Evolutionary conservation across 2,797 vertebrate genomes (phyloP), one percentile per base, ranked within the genome.

Genomic region (Enteromius radiatus): DNA sequence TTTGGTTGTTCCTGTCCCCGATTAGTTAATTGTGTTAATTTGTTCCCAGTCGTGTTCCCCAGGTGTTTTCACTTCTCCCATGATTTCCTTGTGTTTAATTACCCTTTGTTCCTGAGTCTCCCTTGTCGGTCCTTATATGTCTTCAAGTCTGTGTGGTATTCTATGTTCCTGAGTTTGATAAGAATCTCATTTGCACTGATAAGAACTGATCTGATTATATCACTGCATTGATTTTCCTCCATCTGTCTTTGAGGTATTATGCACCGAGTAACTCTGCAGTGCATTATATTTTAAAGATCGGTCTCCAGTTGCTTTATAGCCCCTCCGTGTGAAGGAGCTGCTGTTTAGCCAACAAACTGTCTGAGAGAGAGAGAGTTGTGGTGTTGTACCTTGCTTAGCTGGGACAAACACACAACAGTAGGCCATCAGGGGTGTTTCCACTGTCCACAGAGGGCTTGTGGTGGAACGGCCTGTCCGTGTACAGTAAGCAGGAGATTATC

Each of bases 401-500:
- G 11, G 43, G 78, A 75, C 63, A 56, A 69, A 54, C 64, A 17
- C 47, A 74, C 67, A 61, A 47, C 45, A 61, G 45, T 23, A 80
- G 28, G 47, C 36, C 3, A 4, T 59, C n/a, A 31, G 47, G 54
- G 26, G 12, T 80, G 68, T 84, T 28, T 79, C 21, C 80, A 36
- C 64, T 69, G 65, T 84, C 63, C 75, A 76, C 81, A 77, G 45
- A 80, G 76, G 67, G 61, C 68, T 43, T 45, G 61, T 33, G 41
- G 80, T 79, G 76, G 71, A 38, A 47, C 49, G 73, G 77, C 47
- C 86, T 54, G 86, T 91, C 80, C 84, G 82, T 90, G 87, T 92
- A 90, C 84, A 92, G 91, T 88, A 91, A 92, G 87, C 90, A 85
- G 74, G 81, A 91, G 92, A 92, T 93, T 93, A 90, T 88, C 88